These are phyloP conservation scores for Eptesicus fuscus DNA, from an alignment of 2,113 vertebrate genomes.

Conservation along the genomic window DNA sequence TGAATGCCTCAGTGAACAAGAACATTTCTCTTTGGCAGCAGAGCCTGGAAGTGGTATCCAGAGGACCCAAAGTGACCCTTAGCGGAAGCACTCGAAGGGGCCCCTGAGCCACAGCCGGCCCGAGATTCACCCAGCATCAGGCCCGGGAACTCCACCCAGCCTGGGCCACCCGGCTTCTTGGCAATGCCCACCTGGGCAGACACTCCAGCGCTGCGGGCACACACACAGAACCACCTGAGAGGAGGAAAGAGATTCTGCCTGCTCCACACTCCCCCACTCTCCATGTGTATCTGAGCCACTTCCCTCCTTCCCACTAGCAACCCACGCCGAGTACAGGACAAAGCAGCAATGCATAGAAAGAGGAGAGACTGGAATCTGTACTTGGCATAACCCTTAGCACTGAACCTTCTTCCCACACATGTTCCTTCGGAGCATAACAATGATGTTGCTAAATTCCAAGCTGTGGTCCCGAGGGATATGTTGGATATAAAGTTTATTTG, in stretches of 20 bases:
- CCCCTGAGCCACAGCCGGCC: neutral
- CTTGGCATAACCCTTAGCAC: neutral
- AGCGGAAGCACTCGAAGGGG: neutral
- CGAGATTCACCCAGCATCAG: neutral
- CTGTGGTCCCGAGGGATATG: too few relatives aligned
- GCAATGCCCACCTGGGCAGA: neutral
- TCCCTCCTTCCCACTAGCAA: neutral
- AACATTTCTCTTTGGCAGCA: constrained; percentile 6
- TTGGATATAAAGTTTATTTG: neutral
- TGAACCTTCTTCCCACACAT: neutral
- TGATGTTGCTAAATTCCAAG: neutral
- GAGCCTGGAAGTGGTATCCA: neutral
- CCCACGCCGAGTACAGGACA: neutral
- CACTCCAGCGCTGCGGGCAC: neutral
- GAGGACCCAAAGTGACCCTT: neutral
- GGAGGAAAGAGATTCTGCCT: neutral
- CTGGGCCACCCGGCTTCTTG: neutral
- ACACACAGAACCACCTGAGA: neutral
- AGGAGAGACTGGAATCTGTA: neutral
- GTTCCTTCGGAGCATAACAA: neutral
- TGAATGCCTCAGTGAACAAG: neutral
- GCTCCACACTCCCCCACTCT: neutral
- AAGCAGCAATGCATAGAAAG: neutral
- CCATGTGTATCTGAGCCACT: neutral
- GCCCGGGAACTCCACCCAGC: neutral